phyloP scores from a whole-genome alignment of 2,888 invertebrate species.

The Apotomis capreana region DNA sequence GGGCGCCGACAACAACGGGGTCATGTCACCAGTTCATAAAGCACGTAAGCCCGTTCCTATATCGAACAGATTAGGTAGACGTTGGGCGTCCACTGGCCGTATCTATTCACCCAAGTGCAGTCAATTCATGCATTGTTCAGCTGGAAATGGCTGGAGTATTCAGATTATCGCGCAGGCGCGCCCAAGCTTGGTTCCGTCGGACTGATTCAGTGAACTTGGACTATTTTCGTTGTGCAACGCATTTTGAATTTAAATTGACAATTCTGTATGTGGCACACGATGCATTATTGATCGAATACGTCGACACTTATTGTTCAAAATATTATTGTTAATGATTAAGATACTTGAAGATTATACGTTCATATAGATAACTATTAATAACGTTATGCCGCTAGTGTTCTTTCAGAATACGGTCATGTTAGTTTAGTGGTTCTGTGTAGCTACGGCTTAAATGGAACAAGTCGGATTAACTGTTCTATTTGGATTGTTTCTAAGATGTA shows the following conservation, averaged over 20 bases:
- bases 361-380: no score
- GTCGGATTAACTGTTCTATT: neutral
- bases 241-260: constrained; percentile 32
- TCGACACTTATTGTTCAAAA: neutral
- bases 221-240: constrained; percentile 20
- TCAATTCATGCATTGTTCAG: constrained; percentile 51
- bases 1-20: neutral
- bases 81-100: constrained; percentile 7
- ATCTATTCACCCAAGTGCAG: constrained; percentile 15
- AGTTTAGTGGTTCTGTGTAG: neutral
- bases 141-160: constrained; percentile 39
- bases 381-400: neutral
- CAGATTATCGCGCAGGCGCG: constrained; percentile 53
- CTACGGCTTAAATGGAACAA: neutral
- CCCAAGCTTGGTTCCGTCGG: constrained; percentile 42
- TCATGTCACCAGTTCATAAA: neutral
- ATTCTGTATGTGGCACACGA: constrained; percentile 3
- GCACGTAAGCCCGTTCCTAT: neutral
- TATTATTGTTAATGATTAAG: neutral
- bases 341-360: neutral
- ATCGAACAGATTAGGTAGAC: neutral
- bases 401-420: neutral
- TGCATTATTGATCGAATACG: neutral
- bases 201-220: constrained; percentile 31
- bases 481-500: neutral